phyloP scores from a whole-genome alignment of 2,113 vertebrate species.

The Condylura cristata region DNA sequence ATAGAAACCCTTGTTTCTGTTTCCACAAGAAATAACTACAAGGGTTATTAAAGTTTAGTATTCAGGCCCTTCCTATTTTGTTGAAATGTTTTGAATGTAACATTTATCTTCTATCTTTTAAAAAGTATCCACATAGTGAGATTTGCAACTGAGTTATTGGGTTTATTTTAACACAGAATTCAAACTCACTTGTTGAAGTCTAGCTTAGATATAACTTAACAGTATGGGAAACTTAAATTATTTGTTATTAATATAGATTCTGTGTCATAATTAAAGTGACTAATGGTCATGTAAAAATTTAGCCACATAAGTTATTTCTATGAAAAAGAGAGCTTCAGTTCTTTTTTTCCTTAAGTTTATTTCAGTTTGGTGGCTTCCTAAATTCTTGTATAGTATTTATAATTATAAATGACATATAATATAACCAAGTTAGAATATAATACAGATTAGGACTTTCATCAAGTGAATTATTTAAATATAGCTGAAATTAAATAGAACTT shows the following conservation, averaged over 20 bases:
- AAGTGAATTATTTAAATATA: background rate
- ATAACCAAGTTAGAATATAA: background rate
- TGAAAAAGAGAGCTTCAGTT: background rate
- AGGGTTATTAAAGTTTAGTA: background rate
- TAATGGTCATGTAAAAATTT: background rate
- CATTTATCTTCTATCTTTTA: background rate
- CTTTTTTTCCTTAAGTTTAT: background rate
- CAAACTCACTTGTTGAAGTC: background rate
- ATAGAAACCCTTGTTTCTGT: background rate
- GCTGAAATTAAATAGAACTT: constrained; percentile 15
- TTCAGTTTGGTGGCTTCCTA: background rate
- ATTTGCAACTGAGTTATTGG: constrained; percentile 10
- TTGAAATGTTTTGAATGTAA: constrained; percentile 22
- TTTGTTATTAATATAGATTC: no score
- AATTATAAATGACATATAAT: background rate
- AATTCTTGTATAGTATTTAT: background rate
- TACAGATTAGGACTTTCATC: background rate
- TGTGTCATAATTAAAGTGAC: constrained; percentile 12
- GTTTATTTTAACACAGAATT: background rate
- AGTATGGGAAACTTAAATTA: background rate
- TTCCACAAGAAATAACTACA: background rate
- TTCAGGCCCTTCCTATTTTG: background rate
- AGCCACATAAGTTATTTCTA: background rate
- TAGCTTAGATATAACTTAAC: background rate
- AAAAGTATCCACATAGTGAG: background rate